These are phyloP conservation scores for Asbolus verrucosus DNA, from an alignment of 1,140 invertebrate genomes.

Conservation along the genomic window DNA sequence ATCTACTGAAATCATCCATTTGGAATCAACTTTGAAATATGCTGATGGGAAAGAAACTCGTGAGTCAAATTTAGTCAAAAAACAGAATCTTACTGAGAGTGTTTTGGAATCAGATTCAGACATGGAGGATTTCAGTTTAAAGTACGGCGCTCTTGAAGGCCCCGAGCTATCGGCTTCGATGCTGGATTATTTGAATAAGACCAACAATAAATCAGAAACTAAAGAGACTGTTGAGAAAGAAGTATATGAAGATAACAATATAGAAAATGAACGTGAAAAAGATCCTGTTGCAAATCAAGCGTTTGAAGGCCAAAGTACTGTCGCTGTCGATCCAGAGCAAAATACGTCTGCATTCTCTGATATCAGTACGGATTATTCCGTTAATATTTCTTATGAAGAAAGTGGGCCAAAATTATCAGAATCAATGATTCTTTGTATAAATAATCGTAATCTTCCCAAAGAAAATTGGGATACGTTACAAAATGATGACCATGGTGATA, in stretches of 20 bases:
- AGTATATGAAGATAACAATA: no score
- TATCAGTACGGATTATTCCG: no score
- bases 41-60: constrained; percentile 33
- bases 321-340: no score
- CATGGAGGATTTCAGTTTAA: constrained; percentile 15
- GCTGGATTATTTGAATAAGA: neutral
- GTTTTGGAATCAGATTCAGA: constrained; percentile 11
- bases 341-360: no score
- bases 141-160: neutral
- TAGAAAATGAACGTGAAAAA: no score
- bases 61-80: constrained; percentile 4
- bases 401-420: constrained; percentile 12
- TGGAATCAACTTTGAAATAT: constrained; percentile 17
- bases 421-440: constrained; percentile 17
- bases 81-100: constrained; percentile 23
- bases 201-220: neutral
- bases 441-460: neutral
- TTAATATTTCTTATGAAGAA: constrained; percentile 9
- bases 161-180: constrained; percentile 6
- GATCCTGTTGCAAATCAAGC: no score
- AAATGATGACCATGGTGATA: constrained; percentile 38
- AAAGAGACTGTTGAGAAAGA: no score
- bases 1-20: constrained; percentile 4
- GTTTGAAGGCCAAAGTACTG: neutral
- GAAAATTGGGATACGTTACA: constrained; percentile 9